Evolutionary conservation across 2,888 invertebrate genomes (phyloP).

Genomic region (Agrenia bidenticulata): DNA sequence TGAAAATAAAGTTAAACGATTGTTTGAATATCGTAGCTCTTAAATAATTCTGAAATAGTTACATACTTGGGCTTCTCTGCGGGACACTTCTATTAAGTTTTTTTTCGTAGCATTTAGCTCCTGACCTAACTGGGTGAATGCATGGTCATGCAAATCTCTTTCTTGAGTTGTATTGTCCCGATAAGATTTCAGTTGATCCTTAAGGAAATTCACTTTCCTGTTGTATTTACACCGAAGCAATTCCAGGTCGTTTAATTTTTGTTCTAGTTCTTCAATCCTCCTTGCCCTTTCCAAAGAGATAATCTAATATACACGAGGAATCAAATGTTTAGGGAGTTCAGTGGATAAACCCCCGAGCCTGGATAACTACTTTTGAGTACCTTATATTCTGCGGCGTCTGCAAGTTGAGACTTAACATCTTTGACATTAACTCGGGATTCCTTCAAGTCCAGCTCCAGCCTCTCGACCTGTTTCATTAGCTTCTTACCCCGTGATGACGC

Average conservation of each 20-base stretch:
- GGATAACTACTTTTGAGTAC: no score
- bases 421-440: conserved; percentile 80
- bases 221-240: conserved; percentile 72
- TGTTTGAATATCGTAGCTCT: not conserved
- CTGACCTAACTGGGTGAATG: conserved; percentile 70
- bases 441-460: conserved; percentile 73
- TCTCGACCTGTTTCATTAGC: conserved; percentile 78
- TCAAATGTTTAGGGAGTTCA: not conserved
- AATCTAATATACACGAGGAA: conserved; percentile 62
- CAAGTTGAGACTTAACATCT: conserved; percentile 80
- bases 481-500: conserved; percentile 69
- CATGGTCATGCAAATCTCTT: conserved; percentile 64
- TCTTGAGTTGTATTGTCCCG: conserved; percentile 49
- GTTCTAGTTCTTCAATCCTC: conserved; percentile 80
- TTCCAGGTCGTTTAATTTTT: conserved; percentile 77
- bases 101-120: conserved; percentile 75
- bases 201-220: conserved; percentile 69
- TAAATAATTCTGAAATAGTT: conserved; percentile 49
- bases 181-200: conserved; percentile 63
- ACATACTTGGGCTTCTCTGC: conserved; percentile 68
- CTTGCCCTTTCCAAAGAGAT: conserved; percentile 78
- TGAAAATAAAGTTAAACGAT: not conserved
- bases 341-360: no score
- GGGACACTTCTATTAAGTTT: conserved; percentile 70
- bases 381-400: conserved; percentile 84